A percentile compares a stretch with the other conserved stretches of the same genome.
Conservation (phyloP, 2,888 invertebrate genomes). For the Pelosia muscerda region DNA sequence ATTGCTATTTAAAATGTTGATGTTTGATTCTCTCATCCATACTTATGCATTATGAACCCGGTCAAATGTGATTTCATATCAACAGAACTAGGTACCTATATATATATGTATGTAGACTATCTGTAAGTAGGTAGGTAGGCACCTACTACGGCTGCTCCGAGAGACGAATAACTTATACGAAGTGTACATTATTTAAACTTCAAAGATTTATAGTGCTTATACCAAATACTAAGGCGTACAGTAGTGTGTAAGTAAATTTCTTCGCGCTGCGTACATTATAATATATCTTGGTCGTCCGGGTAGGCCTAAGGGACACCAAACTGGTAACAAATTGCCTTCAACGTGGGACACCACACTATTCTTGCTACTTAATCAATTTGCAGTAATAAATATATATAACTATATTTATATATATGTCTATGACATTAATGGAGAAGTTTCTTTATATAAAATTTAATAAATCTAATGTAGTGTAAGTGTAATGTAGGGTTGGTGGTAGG, state of each 20-base stretch:
- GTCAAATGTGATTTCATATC: neutral
- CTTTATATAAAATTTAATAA: too few species aligned
- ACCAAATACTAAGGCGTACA: neutral
- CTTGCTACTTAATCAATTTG: neutral
- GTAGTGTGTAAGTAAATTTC: neutral
- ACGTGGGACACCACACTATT: neutral
- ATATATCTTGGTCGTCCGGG: neutral
- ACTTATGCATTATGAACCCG: neutral
- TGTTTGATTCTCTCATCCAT: neutral
- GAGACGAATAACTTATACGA: neutral
- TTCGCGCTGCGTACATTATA: neutral
- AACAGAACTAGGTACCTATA: too few species aligned
- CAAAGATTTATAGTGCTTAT: neutral
- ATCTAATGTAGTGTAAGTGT: too few species aligned
- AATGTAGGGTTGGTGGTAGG: too few species aligned
- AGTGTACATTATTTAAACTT: slow-evolving; percentile 3
- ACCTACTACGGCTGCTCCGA: neutral
- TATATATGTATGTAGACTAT: too few species aligned
- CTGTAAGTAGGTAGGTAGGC: too few species aligned
- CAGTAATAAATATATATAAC: neutral
- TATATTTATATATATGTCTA: too few species aligned
- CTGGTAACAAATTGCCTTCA: neutral
- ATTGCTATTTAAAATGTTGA: neutral
- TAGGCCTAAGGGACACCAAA: slow-evolving; percentile 3
- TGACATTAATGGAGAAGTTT: neutral